Evolutionary conservation across 2,888 invertebrate species (phyloP), one percentile per base, ranked within the genome.

Genomic region (Operophtera brumata): DNA sequence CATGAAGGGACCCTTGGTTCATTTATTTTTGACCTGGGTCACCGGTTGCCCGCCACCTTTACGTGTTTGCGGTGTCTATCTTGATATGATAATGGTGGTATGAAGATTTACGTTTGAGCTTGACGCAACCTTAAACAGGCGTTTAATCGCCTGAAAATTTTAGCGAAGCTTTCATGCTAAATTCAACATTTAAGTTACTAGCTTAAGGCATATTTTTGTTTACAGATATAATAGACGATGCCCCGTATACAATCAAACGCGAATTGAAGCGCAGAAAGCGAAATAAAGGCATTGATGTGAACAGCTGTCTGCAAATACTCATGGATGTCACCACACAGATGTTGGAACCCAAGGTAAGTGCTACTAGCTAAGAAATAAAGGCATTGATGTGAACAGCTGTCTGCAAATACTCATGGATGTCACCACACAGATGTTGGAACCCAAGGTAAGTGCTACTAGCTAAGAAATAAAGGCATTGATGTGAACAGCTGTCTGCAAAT

Each of bases 401-500:
- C 85, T 98, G 47, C 97, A 97, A 77, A 94, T 99, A 75, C 91
- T 99, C 12, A 93, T 97, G 78, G 98, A 99, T 80, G 93, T 98
- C 30, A 97, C 96, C 64, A 93, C 95, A 1, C 96, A 97, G 69
- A 92, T 92, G 90, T 60, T 90, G 51, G 87, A 89, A 34, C 83
- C 89, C 0, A 88, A 90, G 78, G 91, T 89, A 66, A 37, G 57
- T 37, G 50, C 20, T 20, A 20, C 20, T 20, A 20, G 4, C 20
- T 3, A 3, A 20, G 86, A 55, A 84, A 88, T 60, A 93, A 92
- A 59, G 94, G 94, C 9, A 91, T 99, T 34, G 98, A 99, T 84
- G 91, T 98, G 28, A 95, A 96, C 78, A 99, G 98, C 55, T 99
- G 98, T 84, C 85, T 98, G 47, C 97, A 97, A 77, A 94, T 99